A percentile compares a stretch with the other conserved stretches of the same genome.
phyloP scores from a whole-genome alignment of 2,113 vertebrate species.

The Phoenicopterus ruber region DNA sequence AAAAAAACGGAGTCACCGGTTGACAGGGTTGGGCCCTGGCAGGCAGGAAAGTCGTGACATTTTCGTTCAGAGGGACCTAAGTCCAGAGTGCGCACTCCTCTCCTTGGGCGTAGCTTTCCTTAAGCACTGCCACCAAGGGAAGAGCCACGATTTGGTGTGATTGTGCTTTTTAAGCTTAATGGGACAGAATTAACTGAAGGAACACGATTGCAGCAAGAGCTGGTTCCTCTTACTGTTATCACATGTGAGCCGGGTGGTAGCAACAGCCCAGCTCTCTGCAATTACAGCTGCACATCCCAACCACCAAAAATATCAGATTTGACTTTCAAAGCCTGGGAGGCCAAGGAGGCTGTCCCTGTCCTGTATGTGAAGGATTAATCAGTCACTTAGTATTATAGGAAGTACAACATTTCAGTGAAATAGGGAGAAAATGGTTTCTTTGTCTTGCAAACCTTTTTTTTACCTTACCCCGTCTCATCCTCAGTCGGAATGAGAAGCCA shows the following conservation, averaged over 20 bases:
- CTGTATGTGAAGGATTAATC: not conserved
- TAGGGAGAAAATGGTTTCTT: not conserved
- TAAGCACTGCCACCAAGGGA: not conserved
- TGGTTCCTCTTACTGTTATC: not conserved
- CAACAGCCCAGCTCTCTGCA: not conserved
- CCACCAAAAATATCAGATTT: not conserved
- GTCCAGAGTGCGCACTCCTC: not conserved
- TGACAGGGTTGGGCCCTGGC: not conserved
- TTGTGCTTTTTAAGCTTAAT: not conserved
- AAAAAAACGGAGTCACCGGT: not conserved
- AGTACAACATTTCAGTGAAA: not conserved
- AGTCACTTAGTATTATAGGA: not conserved
- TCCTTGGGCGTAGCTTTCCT: not conserved
- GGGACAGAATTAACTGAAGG: not conserved
- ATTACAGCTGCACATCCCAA: not conserved
- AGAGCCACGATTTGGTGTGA: not conserved
- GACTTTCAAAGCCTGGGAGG: not conserved
- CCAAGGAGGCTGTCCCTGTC: not conserved
- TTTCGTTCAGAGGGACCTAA: not conserved
- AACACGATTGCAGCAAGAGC: not conserved
- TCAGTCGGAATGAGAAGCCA: not conserved
- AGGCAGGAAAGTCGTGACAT: not conserved
- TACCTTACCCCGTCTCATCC: not conserved
- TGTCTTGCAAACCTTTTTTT: not conserved
- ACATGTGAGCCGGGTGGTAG: not conserved